These are phyloP conservation scores for Thamnaconus septentrionalis DNA, from an alignment of 2,113 vertebrate genomes.

Conservation along the genomic window DNA sequence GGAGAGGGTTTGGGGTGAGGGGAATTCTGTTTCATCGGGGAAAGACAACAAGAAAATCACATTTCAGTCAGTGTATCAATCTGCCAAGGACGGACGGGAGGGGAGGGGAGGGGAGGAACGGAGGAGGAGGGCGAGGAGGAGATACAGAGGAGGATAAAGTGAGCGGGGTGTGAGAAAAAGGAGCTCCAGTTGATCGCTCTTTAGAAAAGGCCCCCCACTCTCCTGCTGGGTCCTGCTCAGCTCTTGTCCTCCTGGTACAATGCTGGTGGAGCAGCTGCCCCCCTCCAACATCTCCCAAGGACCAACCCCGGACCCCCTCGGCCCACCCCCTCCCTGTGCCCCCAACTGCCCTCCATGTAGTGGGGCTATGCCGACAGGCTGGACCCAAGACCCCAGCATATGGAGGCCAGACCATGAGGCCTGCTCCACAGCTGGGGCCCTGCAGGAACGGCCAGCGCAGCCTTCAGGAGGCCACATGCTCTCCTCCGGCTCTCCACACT, in stretches of 20 bases:
- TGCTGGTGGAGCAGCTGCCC: constrained; percentile 49
- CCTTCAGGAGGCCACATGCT: constrained; percentile 39
- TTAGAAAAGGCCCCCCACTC: constrained; percentile 73
- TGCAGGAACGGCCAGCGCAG: constrained; percentile 46
- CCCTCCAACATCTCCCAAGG: constrained; percentile 48
- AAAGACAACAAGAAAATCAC: constrained; percentile 66
- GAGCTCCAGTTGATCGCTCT: constrained; percentile 72
- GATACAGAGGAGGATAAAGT: constrained; percentile 46
- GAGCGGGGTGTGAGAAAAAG: constrained; percentile 76
- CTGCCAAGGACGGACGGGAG: constrained; percentile 50
- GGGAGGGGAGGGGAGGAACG: constrained; percentile 16
- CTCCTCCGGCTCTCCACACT: background rate
- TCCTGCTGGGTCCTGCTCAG: constrained; percentile 75
- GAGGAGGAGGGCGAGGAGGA: constrained; percentile 24
- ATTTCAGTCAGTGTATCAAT: constrained; percentile 74
- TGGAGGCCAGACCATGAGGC: constrained; percentile 68
- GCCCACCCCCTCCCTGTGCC: constrained; percentile 35
- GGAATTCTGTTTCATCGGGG: constrained; percentile 55
- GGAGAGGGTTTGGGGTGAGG: constrained; percentile 1
- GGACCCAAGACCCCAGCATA: constrained; percentile 74
- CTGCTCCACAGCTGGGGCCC: constrained; percentile 68
- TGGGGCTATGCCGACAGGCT: constrained; percentile 61
- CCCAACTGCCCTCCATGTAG: constrained; percentile 70
- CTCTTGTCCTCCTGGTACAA: constrained; percentile 76
- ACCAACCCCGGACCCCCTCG: constrained; percentile 25